Conservation (phyloP, 37 sponge, comb jelly and placozoan species). For the Amphimedon queenslandica region DNA sequence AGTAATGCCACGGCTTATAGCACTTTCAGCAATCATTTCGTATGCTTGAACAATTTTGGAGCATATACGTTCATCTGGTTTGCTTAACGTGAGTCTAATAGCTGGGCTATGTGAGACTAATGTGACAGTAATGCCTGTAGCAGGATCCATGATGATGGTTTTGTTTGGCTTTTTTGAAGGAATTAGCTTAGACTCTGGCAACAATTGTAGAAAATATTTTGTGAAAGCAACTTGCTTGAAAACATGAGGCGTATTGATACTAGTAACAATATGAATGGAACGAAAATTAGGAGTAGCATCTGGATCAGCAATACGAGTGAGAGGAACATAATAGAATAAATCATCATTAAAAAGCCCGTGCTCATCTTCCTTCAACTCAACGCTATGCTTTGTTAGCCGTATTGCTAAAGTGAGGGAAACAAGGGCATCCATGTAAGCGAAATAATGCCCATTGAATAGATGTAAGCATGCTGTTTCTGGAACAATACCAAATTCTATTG, state of each 20-base stretch:
- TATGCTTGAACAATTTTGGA: too few relatives aligned
- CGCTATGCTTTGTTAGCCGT: background rate
- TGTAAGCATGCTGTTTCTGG: background rate
- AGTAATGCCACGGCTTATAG: too few relatives aligned
- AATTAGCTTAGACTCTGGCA: too few relatives aligned
- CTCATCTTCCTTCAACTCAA: background rate
- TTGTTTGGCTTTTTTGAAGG: too few relatives aligned
- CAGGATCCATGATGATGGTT: too few relatives aligned
- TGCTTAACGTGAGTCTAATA: too few relatives aligned
- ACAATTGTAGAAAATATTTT: too few relatives aligned
- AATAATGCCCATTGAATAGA: background rate
- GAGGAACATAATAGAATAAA: background rate
- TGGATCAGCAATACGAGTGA: background rate
- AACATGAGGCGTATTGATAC: background rate
- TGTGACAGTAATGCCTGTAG: too few relatives aligned
- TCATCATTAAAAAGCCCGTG: background rate
- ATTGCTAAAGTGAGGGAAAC: background rate
- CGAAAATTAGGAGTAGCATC: background rate
- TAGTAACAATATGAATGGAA: background rate
- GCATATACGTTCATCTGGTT: too few relatives aligned
- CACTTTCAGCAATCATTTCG: too few relatives aligned
- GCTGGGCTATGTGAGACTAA: too few relatives aligned
- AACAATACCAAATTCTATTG: too few relatives aligned
- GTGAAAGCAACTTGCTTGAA: background rate
- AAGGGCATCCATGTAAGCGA: background rate